phyloP scores from a whole-genome alignment of 2,113 vertebrate species.

The Petaurus breviceps region DNA sequence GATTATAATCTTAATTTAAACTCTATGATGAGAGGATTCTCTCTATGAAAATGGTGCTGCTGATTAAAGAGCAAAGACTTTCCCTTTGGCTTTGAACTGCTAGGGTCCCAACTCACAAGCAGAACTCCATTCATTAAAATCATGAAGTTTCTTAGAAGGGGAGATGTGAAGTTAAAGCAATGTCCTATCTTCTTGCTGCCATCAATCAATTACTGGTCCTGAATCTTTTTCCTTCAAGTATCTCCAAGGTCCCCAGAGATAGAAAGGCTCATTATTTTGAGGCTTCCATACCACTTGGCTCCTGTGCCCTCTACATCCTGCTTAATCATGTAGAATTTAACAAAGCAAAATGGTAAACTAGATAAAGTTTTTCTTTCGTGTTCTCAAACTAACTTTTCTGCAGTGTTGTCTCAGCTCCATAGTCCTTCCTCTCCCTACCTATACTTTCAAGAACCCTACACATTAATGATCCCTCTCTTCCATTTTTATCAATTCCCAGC shows the following conservation, averaged over 20 bases:
- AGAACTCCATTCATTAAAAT: not conserved
- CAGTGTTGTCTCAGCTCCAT: not conserved
- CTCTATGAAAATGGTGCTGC: not conserved
- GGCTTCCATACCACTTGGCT: not conserved
- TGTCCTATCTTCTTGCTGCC: not conserved
- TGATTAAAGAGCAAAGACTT: not conserved
- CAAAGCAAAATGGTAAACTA: not conserved
- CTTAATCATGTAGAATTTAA: not conserved
- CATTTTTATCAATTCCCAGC: not conserved
- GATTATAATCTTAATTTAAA: not conserved
- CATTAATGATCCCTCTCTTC: not conserved
- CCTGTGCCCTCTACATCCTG: not conserved
- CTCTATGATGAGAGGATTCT: not conserved
- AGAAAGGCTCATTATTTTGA: not conserved
- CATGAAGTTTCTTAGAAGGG: not conserved
- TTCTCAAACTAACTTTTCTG: not conserved
- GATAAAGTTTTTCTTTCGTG: not conserved
- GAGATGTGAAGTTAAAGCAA: not conserved
- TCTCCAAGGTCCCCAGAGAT: not conserved
- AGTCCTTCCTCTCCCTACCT: not conserved
- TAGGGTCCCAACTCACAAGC: not conserved
- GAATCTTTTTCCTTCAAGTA: not conserved
- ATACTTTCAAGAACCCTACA: not conserved
- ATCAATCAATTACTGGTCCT: not conserved
- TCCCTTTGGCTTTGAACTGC: not conserved